phyloP scores from a whole-genome alignment of 2,888 invertebrate genomes.

The Ligdia adustata region DNA sequence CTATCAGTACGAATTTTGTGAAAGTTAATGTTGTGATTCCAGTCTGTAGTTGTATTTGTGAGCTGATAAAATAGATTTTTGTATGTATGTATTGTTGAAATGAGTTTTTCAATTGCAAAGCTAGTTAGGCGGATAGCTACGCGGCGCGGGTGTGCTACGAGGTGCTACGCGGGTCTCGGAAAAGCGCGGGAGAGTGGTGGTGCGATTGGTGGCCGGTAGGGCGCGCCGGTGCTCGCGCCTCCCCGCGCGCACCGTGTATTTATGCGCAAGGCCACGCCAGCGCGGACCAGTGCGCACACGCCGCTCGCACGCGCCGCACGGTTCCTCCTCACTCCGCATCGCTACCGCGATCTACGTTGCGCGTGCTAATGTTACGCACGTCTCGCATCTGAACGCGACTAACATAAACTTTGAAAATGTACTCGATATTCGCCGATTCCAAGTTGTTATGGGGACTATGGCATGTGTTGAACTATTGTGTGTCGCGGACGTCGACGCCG shows the following conservation, averaged over 20 bases:
- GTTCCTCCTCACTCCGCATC: slow-evolving; percentile 59
- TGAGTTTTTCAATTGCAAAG: background rate
- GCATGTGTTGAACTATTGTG: slow-evolving; percentile 76
- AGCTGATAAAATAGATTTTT: too few species aligned
- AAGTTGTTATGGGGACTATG: slow-evolving; percentile 83
- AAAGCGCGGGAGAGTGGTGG: slow-evolving; percentile 57
- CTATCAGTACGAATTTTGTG: too few species aligned
- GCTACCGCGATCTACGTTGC: slow-evolving; percentile 63
- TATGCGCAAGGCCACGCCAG: slow-evolving; percentile 82
- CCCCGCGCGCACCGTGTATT: slow-evolving; percentile 64
- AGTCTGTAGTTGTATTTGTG: too few species aligned
- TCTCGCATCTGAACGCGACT: slow-evolving; percentile 46
- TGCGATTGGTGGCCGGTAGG: slow-evolving; percentile 62
- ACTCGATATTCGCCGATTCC: slow-evolving; percentile 67
- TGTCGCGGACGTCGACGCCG: slow-evolving; percentile 62
- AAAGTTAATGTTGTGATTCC: too few species aligned
- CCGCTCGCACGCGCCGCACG: slow-evolving; percentile 75
- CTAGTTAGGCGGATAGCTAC: background rate
- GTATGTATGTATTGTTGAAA: too few species aligned
- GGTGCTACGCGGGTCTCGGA: slow-evolving; percentile 48
- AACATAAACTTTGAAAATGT: slow-evolving; percentile 57
- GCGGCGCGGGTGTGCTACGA: slow-evolving; percentile 67
- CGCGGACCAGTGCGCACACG: slow-evolving; percentile 78
- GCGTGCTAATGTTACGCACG: slow-evolving; percentile 68
- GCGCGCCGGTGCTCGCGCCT: slow-evolving; percentile 66